These are phyloP conservation scores for Netelia melanura DNA, from an alignment of 2,888 invertebrate species.

Conservation along the genomic window DNA sequence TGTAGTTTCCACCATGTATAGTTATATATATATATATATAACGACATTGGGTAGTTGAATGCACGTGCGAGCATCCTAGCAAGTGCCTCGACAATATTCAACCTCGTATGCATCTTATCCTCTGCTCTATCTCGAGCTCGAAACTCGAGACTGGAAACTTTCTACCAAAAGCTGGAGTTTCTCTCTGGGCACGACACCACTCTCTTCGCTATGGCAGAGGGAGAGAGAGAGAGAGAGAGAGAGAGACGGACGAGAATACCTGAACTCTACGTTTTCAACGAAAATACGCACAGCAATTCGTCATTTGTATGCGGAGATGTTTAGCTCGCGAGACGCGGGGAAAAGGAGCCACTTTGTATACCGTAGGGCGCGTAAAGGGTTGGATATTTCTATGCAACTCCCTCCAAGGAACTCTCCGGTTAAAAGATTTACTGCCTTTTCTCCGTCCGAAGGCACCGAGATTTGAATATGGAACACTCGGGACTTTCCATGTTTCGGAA, in stretches of 20 bases:
- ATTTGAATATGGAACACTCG: constrained; percentile 50
- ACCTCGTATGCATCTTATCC: constrained; percentile 56
- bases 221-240: constrained; percentile 30
- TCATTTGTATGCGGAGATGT: constrained; percentile 51
- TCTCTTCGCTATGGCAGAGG: neutral
- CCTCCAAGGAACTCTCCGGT: neutral
- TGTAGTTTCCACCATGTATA: constrained; percentile 16
- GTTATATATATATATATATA: neutral
- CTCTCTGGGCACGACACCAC: neutral
- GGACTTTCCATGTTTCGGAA: constrained; percentile 18
- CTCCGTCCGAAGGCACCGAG: constrained; percentile 6
- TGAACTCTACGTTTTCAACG: constrained; percentile 34
- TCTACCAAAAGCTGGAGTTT: constrained; percentile 21
- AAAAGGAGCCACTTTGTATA: constrained; percentile 11
- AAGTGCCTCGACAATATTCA: constrained; percentile 61
- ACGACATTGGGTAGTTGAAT: constrained; percentile 43
- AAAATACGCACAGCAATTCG: constrained; percentile 54
- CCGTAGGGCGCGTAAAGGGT: constrained; percentile 3
- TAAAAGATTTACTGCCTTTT: constrained; percentile 26
- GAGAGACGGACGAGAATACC: constrained; percentile 53
- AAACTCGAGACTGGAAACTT: constrained; percentile 61
- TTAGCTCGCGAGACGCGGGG: constrained; percentile 14
- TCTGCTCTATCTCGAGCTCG: constrained; percentile 45
- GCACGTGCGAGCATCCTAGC: constrained; percentile 54
- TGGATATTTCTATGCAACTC: constrained; percentile 15